Evolutionary conservation across 1,140 invertebrate genomes (phyloP).

Genomic region (Lasioglossum albipes): DNA sequence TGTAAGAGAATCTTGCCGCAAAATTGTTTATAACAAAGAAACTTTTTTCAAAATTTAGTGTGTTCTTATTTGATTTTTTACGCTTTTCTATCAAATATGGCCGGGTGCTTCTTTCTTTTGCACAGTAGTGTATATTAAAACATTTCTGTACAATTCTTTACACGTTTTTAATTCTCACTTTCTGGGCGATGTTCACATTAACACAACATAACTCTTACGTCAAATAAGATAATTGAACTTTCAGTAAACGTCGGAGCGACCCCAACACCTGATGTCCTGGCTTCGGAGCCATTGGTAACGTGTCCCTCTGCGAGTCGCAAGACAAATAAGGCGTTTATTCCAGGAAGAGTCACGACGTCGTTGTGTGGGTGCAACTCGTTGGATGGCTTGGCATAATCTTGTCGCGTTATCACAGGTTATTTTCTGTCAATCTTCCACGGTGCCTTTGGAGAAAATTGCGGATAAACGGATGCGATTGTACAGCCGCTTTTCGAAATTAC

Average conservation of each 20-base stretch:
- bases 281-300: slow-evolving; percentile 13
- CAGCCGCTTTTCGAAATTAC: slow-evolving; percentile 52
- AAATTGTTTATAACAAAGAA: no score
- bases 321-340: not conserved
- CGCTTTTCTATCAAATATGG: no score
- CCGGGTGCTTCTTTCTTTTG: no score
- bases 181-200: no score
- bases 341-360: slow-evolving; percentile 10
- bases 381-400: slow-evolving; percentile 18
- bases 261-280: not conserved
- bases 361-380: slow-evolving; percentile 1
- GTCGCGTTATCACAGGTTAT: slow-evolving; percentile 36
- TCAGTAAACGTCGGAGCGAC: slow-evolving; percentile 12
- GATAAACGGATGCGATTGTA: slow-evolving; percentile 43
- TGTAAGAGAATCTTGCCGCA: no score
- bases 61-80: no score
- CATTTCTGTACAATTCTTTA: no score
- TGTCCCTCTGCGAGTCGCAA: not conserved
- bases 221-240: slow-evolving; percentile 4
- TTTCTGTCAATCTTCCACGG: slow-evolving; percentile 27
- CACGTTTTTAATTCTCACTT: no score
- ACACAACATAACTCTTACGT: slow-evolving; percentile 40
- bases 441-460: slow-evolving; percentile 42
- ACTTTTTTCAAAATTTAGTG: no score
- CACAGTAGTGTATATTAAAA: no score